These are phyloP conservation scores for Scaptodrosophila latifasciaeformis DNA, from an alignment of 2,888 invertebrate species.

Conservation along the genomic window DNA sequence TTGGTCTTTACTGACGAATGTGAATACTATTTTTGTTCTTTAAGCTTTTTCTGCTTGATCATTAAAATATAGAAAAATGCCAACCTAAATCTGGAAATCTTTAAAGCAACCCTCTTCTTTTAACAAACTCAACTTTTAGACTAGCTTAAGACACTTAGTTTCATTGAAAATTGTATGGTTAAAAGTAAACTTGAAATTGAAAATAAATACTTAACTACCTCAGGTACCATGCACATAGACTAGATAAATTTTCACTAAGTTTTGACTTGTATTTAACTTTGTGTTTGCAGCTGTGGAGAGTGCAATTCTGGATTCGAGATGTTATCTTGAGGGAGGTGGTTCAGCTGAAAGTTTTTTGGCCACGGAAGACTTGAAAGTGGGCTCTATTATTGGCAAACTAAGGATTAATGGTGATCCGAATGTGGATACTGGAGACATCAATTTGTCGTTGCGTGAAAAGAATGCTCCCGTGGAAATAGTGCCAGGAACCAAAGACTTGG, in stretches of 20 bases:
- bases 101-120: too few relatives aligned
- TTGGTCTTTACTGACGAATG: slow-evolving; percentile 41
- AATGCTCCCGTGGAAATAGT: slow-evolving; percentile 87
- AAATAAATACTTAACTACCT: slow-evolving; percentile 1
- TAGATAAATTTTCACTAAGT: slow-evolving; percentile 28
- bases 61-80: too few relatives aligned
- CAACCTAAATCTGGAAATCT: too few relatives aligned
- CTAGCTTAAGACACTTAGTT: too few relatives aligned
- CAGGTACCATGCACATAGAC: slow-evolving; percentile 4
- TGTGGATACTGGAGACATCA: slow-evolving; percentile 83
- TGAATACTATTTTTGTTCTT: too few relatives aligned
- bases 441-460: slow-evolving; percentile 84
- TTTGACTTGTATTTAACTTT: slow-evolving; percentile 27
- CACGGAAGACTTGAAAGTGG: slow-evolving; percentile 88
- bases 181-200: slow-evolving; percentile 36
- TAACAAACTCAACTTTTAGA: too few relatives aligned
- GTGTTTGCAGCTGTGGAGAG: slow-evolving; percentile 77
- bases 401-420: slow-evolving; percentile 89
- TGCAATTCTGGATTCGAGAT: slow-evolving; percentile 86
- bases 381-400: slow-evolving; percentile 85
- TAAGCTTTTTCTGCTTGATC: too few relatives aligned
- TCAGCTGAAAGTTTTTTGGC: slow-evolving; percentile 94
- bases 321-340: slow-evolving; percentile 92
- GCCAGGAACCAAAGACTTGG: slow-evolving; percentile 86
- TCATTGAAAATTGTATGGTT: slow-evolving; percentile 2